A percentile compares a stretch with the other conserved stretches of the same genome.
Conservation (phyloP, 1,140 invertebrate genomes). For the Apolygus lucorum region DNA sequence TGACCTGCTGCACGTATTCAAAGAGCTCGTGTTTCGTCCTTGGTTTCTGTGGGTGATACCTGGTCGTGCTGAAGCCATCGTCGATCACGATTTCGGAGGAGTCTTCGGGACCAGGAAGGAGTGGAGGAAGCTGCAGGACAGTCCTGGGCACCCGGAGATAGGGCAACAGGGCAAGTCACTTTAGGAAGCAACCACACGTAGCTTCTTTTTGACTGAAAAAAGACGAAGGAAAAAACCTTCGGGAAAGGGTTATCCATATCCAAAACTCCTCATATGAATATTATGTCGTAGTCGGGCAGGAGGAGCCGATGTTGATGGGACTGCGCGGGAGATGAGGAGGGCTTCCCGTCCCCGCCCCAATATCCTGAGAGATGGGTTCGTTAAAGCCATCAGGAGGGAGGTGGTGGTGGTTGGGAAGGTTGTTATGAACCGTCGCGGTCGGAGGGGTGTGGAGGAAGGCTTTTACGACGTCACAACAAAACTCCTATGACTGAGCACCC, state of each 20-base stretch:
- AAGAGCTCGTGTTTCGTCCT: not conserved
- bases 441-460: not conserved
- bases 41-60: not conserved
- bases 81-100: not conserved
- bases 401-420: not conserved
- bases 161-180: slow-evolving; percentile 5
- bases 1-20: not conserved
- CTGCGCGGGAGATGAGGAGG: not conserved
- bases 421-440: not conserved
- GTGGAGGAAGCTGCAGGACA: not conserved
- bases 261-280: slow-evolving; percentile 7
- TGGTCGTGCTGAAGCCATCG: not conserved
- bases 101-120: not conserved
- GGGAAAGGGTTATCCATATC: slow-evolving; percentile 4
- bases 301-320: not conserved
- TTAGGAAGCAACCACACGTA: slow-evolving; percentile 2
- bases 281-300: not conserved
- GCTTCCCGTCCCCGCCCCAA: not conserved
- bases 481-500: not conserved
- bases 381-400: not conserved
- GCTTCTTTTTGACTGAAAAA: not conserved
- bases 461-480: slow-evolving; percentile 8
- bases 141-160: not conserved
- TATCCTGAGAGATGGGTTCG: slow-evolving; percentile 9
- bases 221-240: not conserved